phyloP scores from a whole-genome alignment of 2,113 vertebrate genomes.

The Austrofundulus limnaeus region DNA sequence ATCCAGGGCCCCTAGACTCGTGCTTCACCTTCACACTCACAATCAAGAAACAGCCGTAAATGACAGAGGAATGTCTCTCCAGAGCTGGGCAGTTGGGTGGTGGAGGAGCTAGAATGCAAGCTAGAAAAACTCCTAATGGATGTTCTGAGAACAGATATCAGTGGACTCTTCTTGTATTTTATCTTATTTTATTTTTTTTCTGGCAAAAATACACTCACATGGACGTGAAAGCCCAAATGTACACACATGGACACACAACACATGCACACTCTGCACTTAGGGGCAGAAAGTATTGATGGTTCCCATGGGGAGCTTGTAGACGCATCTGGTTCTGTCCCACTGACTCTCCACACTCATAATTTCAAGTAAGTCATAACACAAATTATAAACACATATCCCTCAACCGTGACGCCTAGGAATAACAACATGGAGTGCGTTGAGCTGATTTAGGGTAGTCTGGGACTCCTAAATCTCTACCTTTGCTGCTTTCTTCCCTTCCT shows the following conservation, averaged over 20 bases:
- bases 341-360: constrained; percentile 74
- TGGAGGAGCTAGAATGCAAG: constrained; percentile 66
- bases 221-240: constrained; percentile 47
- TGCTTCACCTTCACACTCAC: constrained; percentile 66
- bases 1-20: constrained; percentile 54
- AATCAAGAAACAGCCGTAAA: constrained; percentile 62
- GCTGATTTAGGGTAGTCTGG: constrained; percentile 73
- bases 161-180: constrained; percentile 43
- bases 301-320: constrained; percentile 72
- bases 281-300: constrained; percentile 70
- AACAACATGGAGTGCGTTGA: constrained; percentile 74
- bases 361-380: constrained; percentile 81
- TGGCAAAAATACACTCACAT: constrained; percentile 48
- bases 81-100: constrained; percentile 53
- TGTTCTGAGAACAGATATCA: constrained; percentile 61
- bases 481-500: constrained; percentile 49
- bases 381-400: constrained; percentile 82
- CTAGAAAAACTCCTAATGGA: constrained; percentile 53
- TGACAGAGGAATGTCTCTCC: constrained; percentile 61
- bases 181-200: no score
- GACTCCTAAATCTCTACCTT: constrained; percentile 75
- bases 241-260: constrained; percentile 30
- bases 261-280: constrained; percentile 48
- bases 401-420: constrained; percentile 76
- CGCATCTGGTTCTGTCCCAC: constrained; percentile 77